Conservation (phyloP, 2,797 vertebrate genomes). For the Todus mexicanus region DNA sequence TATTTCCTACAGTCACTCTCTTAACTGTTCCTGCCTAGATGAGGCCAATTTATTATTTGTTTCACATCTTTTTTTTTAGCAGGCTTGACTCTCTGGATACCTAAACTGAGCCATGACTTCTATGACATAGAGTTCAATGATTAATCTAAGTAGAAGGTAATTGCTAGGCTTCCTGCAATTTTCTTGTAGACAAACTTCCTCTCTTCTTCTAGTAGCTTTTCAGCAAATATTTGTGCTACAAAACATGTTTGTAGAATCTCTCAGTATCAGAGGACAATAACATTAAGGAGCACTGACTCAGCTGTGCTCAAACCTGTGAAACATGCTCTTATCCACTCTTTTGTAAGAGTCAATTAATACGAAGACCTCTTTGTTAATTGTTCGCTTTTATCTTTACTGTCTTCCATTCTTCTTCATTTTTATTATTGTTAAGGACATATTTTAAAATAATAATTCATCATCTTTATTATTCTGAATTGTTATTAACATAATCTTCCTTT, state of each 20-base stretch:
- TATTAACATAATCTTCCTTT: slow-evolving; percentile 41
- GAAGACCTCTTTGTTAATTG: slow-evolving; percentile 3
- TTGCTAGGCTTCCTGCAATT: slow-evolving; percentile 28
- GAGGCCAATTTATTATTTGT: neutral
- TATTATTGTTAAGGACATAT: slow-evolving; percentile 39
- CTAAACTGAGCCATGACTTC: neutral
- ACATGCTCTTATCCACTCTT: neutral
- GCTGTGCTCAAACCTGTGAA: neutral
- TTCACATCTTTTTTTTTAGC: neutral
- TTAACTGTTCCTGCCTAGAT: neutral
- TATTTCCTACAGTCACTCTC: neutral
- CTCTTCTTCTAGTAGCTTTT: slow-evolving; percentile 22
- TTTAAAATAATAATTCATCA: slow-evolving; percentile 31
- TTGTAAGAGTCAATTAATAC: slow-evolving; percentile 13
- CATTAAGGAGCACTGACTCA: slow-evolving; percentile 6
- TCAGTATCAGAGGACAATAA: slow-evolving; percentile 17
- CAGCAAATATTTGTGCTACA: slow-evolving; percentile 29
- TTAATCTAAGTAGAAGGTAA: slow-evolving; percentile 22
- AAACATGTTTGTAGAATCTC: slow-evolving; percentile 11
- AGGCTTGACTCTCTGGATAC: neutral
- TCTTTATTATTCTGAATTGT: slow-evolving; percentile 21
- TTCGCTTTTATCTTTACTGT: slow-evolving; percentile 27
- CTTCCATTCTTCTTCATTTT: slow-evolving; percentile 32
- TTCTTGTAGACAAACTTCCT: slow-evolving; percentile 22
- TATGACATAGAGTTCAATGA: neutral